These are phyloP conservation scores for Erithacus rubecula DNA, from an alignment of 2,797 vertebrate species.

Conservation along the genomic window DNA sequence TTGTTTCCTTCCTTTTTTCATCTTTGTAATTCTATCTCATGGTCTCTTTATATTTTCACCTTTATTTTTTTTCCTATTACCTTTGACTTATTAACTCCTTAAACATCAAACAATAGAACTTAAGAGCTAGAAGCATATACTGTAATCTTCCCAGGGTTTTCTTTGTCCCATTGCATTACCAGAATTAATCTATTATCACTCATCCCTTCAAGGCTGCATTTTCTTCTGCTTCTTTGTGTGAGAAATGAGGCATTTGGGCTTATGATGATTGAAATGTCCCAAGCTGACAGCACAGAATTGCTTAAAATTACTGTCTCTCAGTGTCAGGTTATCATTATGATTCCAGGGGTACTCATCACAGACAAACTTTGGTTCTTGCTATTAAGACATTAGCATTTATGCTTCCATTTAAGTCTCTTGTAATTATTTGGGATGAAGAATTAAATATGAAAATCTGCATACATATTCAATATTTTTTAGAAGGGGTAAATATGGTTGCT, in stretches of 20 bases:
- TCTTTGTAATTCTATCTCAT: not conserved
- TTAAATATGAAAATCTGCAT: not conserved
- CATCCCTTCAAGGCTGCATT: not conserved
- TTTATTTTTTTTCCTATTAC: not conserved
- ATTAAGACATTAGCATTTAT: not conserved
- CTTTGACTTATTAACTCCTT: not conserved
- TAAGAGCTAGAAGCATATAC: not conserved
- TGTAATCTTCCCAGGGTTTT: not conserved
- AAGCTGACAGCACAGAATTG: not conserved
- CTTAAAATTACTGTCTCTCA: constrained; percentile 10
- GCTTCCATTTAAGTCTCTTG: not conserved
- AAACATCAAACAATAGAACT: not conserved
- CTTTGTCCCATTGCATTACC: not conserved
- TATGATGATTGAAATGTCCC: not conserved
- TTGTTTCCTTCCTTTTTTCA: not conserved
- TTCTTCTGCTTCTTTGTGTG: not conserved
- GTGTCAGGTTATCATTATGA: not conserved
- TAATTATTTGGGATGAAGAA: not conserved
- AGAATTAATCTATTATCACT: not conserved
- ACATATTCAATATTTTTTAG: not conserved
- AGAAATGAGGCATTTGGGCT: not conserved
- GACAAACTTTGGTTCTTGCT: not conserved
- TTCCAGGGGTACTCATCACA: not conserved
- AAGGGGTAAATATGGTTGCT: not conserved
- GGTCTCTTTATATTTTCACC: not conserved